Evolutionary conservation across 2,113 vertebrate species (phyloP).

Genomic region (mouse (Mus musculus)): DNA sequence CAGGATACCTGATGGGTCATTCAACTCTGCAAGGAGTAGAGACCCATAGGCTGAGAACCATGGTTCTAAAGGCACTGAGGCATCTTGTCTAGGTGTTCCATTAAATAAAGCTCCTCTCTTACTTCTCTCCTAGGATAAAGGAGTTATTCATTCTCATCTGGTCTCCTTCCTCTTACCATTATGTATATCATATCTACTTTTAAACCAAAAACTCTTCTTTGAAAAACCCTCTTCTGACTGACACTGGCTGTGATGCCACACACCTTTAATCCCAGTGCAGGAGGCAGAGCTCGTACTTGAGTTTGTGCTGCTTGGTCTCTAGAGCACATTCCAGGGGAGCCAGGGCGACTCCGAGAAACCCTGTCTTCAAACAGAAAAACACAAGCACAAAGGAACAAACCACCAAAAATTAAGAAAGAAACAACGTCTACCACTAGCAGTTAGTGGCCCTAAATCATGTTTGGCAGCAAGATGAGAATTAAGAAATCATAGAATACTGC

Average conservation of each 20-base stretch:
- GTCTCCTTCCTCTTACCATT: neutral
- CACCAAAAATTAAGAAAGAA: neutral
- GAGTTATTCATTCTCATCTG: conserved; percentile 1
- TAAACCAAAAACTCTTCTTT: neutral
- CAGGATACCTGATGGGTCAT: neutral
- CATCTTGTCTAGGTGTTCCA: neutral
- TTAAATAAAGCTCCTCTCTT: conserved; percentile 1
- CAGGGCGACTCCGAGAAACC: neutral
- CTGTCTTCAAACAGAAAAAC: neutral
- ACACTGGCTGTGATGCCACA: neutral
- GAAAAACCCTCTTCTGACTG: neutral
- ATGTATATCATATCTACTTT: neutral
- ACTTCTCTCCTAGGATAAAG: conserved; percentile 13
- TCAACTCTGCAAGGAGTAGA: fast-evolving
- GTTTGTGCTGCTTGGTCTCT: neutral
- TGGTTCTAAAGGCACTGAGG: neutral
- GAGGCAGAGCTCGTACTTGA: neutral
- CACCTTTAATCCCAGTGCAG: neutral
- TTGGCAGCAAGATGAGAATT: neutral
- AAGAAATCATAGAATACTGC: conserved; percentile 40
- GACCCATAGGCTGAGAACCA: neutral
- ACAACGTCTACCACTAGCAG: neutral
- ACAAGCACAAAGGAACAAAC: neutral
- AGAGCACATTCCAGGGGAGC: neutral
- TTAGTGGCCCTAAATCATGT: neutral